Conservation (phyloP, 2,797 vertebrate species). For the Sebastes taczanowskii region DNA sequence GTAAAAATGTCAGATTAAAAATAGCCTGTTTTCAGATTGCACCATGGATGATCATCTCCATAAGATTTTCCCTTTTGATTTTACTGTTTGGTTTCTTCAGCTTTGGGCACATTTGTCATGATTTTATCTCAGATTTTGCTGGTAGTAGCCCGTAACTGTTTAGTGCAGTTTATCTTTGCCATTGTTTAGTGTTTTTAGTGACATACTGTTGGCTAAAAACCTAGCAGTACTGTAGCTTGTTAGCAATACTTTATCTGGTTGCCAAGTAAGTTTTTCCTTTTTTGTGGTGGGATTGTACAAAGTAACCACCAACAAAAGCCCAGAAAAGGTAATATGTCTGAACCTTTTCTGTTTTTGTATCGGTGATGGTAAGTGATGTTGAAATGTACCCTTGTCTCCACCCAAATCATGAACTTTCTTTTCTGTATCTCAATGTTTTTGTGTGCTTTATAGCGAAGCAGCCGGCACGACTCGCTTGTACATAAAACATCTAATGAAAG, state of each 20-base stretch:
- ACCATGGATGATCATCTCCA: conserved; percentile 77
- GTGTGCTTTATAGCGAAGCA: conserved; percentile 99
- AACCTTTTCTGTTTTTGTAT: conserved; percentile 72
- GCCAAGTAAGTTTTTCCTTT: conserved; percentile 42
- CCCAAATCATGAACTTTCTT: conserved; percentile 99
- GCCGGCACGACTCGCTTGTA: conserved; percentile 99
- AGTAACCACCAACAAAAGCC: conserved; percentile 86
- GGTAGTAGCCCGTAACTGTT: conserved; percentile 65
- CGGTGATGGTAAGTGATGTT: conserved; percentile 94
- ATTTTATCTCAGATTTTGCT: conserved; percentile 89
- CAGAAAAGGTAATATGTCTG: conserved; percentile 68
- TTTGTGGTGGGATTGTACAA: conserved; percentile 54
- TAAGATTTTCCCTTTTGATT: conserved; percentile 64
- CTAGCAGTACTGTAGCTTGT: conserved; percentile 40
- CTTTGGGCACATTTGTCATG: conserved; percentile 89
- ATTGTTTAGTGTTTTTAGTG: conserved; percentile 50
- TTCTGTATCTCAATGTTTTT: conserved; percentile 99
- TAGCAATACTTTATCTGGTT: conserved; percentile 53
- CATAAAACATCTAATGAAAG: conserved; percentile 99
- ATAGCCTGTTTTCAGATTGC: conserved; percentile 80
- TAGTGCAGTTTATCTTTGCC: conserved; percentile 44
- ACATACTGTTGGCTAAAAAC: conserved; percentile 47
- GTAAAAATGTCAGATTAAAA: conserved; percentile 82
- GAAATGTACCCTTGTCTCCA: conserved; percentile 97
- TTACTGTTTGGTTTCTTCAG: conserved; percentile 76